Evolutionary conservation across 2,797 vertebrate species (phyloP), one percentile per base, ranked within the genome.

Genomic region (Onychomys torridus): DNA sequence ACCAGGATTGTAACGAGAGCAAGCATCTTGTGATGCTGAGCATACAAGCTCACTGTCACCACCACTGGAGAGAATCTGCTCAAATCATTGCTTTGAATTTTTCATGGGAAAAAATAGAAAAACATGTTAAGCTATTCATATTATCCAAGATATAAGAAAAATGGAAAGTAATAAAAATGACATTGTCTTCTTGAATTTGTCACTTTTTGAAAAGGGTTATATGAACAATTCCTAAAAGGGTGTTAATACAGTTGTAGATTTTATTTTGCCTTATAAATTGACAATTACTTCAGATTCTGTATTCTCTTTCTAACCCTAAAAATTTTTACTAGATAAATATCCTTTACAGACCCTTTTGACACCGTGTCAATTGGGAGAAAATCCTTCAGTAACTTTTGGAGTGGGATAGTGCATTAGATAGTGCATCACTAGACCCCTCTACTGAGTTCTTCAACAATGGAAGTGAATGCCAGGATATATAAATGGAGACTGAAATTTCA

Each of bases 201-300:
- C 59, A 76, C 87, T 95, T 94, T 25, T 85, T 57, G 78, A 86
- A 71, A 75, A 23, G 1, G 13, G 8, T 73, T 86, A 86, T 71
- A 57, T 43, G 83, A 77, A 43, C 69, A 87, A 29, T 57, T 89
- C 94, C 57, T 37, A 63, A 43, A 88, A 97, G 27, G 29, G 16
- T 92, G 73, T 43, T 55, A 37, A 88, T 82, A 40, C 16, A 19
- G 23, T 46, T 61, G 14, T 40, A 37, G 40, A 49, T 86, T 95
- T 96, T 90, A 90, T 69, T 95, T 87, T 71, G 32, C 69, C 82
- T 89, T 81, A 75, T 2, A 73, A 16, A 84, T 61, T 77, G 21
- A 76, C 6, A 67, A 0, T 78, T 82, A 19, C 77, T 89, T 73
- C 69, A 59, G 11, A 23, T 83, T 96, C 84, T 91, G 8, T 86